Base-by-base conservation (phyloP, 2,888 invertebrate species). In the Epicampocera succincta region DNA sequence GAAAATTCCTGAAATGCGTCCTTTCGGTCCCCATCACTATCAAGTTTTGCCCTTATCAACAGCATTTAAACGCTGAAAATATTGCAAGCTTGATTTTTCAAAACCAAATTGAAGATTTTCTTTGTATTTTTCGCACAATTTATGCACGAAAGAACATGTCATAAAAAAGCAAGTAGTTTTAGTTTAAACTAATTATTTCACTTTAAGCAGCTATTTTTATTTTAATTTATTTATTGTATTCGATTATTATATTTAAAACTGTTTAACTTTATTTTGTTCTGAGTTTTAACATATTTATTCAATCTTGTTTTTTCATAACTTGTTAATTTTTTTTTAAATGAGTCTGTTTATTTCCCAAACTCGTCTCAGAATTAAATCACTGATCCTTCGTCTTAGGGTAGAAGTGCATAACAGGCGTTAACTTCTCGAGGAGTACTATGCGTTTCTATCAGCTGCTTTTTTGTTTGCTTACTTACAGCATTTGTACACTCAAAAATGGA, bases 21-120 rank as follows among this genome's bases (percentile, higher is more conserved):
- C 91, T 4, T 91, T 91, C 80, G 91, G 91, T 12, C 88, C 91
- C 25, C 90, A 90, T 84, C 91, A 91, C 74, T 87, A 87, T 83
- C 87, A 87, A 60, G 88, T 90, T 66, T 86, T 90, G 52, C 88
- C 90, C 68, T 85, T 91, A 87, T 88, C 90, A 83, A 87, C 88
- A 76, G 88, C 90, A 50, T 87, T 89, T 63, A 89, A 85, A 80
- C 84, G 85, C 80, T 85, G 17, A 81, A 84, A 17, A 2, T 46
- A 15, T 42, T 29, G 11, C 13, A 21, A 0, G n/a, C n/a, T 60
- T 42, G 2, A 54, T 52, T 40, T 50, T 13, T 5, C 9, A 21
- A 66, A 52, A 15, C 12, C 25, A 42, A 54, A 15, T 44, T 54
- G 17, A 56, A 13, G 33, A 29, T 19, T 44, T 58, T 69, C 12